phyloP scores from a whole-genome alignment of 2,797 vertebrate genomes.

The Dendrocincla tyrannina region DNA sequence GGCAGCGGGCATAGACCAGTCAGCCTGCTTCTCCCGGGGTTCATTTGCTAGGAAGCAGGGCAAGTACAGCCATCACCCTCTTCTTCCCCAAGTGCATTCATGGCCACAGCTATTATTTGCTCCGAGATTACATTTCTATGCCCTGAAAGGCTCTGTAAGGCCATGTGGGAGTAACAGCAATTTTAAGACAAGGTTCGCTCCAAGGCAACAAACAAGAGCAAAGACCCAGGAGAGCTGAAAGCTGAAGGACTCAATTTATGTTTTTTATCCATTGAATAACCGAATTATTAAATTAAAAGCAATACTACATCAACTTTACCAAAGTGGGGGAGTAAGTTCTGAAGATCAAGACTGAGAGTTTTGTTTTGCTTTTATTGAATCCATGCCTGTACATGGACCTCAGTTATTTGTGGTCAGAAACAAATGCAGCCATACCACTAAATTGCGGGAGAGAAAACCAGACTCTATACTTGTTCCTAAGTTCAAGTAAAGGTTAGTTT shows the following conservation, averaged over 20 bases:
- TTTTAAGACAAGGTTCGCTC: constrained; percentile 35
- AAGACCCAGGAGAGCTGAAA: constrained; percentile 33
- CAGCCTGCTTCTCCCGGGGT: neutral
- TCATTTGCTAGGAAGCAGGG: neutral
- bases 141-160: neutral
- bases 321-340: neutral
- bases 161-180: neutral
- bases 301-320: neutral
- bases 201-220: constrained; percentile 58
- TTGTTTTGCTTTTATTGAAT: neutral
- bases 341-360: neutral
- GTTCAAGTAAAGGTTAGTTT: neutral
- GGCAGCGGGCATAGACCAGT: neutral
- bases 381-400: neutral
- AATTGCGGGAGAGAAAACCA: neutral
- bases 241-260: neutral
- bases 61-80: neutral
- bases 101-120: neutral
- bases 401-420: neutral
- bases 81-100: neutral
- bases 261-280: constrained; percentile 12
- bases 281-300: constrained; percentile 51
- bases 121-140: neutral
- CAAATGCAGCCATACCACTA: neutral
- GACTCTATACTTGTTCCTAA: neutral